Evolutionary conservation across 1,140 invertebrate species (phyloP), one percentile per base, ranked within the genome.

Genomic region (Planococcus citri): DNA sequence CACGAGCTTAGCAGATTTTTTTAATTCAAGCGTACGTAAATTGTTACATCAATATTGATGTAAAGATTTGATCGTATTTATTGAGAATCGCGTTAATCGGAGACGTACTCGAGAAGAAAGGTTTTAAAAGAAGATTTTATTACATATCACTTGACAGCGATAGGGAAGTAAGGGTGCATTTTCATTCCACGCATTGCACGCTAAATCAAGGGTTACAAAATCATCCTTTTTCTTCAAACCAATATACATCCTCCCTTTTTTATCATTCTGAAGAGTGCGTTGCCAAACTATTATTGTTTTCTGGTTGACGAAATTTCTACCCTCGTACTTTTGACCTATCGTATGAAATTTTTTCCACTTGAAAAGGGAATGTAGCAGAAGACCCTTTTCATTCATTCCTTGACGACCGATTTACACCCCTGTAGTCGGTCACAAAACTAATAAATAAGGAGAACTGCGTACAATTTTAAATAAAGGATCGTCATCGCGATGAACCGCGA

Each of bases 251-350:
- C 60, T 25, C 60, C 60, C 60, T 64, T 64, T 64, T 64, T 27
- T 25, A 25, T 64, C 60, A 22, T 25, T 64, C 20, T 25, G 10
- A 25, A 64, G 60, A 64, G 60, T 64, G 24, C 25, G 60, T 25
- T 64, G 60, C 60, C 60, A 64, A 64, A 64, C 60, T 25, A 64
- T 64, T 64, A 64, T 64, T 64, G 60, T 64, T 64, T 64, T 64
- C 25, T 64, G 60, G 60, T 64, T 64, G 60, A 64, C 60, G 60
- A 64, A 64, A 64, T 64, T 25, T 64, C 60, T 21, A 64, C 60
- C 60, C 60, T 64, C 22, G 2, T 25, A 51, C 41, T 51, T 51
- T n/a, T 51, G 41, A 51, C 41, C 41, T 51, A 51, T 51, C 41
- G 41, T 9, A 51, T 51, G 17, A 51, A 51, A 17, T 51, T 51